Percentiles rank a stretch among this genome's conserved stretches.
These are phyloP conservation scores for Eilema sororculum DNA, from an alignment of 2,888 invertebrate genomes.

Conservation along the genomic window DNA sequence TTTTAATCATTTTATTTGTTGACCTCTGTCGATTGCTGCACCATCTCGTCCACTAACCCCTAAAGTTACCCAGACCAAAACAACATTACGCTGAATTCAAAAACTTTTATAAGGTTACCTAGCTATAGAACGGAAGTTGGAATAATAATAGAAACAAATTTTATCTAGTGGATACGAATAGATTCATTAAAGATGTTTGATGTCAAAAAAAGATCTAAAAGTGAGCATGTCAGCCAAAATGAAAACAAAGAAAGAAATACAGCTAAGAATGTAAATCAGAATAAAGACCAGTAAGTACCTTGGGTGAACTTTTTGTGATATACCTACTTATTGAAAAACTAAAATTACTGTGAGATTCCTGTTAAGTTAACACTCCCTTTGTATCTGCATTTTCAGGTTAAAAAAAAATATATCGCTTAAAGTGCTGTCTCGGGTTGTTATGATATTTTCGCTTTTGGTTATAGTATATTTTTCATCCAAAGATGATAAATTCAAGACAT, in stretches of 20 bases:
- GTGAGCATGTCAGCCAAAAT: constrained; percentile 37
- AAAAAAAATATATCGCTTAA: constrained; percentile 79
- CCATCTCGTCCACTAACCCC: background rate
- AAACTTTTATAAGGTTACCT: background rate
- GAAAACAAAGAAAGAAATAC: constrained; percentile 37
- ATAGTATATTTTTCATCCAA: constrained; percentile 90
- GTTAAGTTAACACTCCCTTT: no score
- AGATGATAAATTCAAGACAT: constrained; percentile 86
- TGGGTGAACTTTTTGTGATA: background rate
- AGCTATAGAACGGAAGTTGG: background rate
- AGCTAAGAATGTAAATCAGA: constrained; percentile 26
- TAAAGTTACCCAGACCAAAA: background rate
- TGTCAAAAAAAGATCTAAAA: constrained; percentile 61
- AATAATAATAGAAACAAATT: background rate
- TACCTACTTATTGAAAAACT: background rate
- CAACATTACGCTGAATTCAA: background rate
- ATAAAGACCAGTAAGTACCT: constrained; percentile 47
- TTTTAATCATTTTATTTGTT: background rate
- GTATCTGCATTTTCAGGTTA: constrained; percentile 64
- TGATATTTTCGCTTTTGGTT: constrained; percentile 80
- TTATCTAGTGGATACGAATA: constrained; percentile 13
- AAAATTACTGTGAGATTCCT: no score
- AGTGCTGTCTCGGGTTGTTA: constrained; percentile 78
- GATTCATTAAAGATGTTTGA: constrained; percentile 57
- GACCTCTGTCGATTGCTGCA: background rate